Evolutionary conservation across 2,113 vertebrate genomes (phyloP), one percentile per base, ranked within the genome.

Genomic region (Mirza zaza): DNA sequence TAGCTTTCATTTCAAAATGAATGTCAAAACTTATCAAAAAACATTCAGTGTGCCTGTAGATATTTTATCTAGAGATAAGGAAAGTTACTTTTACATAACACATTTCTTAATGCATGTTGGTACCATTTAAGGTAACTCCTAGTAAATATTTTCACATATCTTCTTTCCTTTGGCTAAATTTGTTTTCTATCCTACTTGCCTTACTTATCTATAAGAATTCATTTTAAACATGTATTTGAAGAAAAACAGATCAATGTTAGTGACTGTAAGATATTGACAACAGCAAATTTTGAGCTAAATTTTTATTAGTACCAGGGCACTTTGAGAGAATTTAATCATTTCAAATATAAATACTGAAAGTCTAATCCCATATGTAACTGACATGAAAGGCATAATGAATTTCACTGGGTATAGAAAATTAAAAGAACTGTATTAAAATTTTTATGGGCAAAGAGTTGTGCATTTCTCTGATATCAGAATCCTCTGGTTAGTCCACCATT

Each of bases 11-110:
- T 96, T 92, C 68, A 77, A 96, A 97, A 97, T 93, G 91, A 97
- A 97, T 93, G 91, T 97, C 96, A 97, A 97, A 98, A 95, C 81
- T 95, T 97, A 96, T 89, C 85, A 89, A 86, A 95, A 94, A 91
- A 76, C 48, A 91, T 76, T 94, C 84, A 95, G 23, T 7, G 63
- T 85, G 39, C 88, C 79, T 90, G 3, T 42, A 73, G 70, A 90
- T 95, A 89, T 81, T 94, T 39, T 25, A 98, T 48, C 87, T 67
- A 87, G 36, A 82, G 20, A 97, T 96, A 96, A 94, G 75, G 80
- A 92, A 96, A 92, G 42, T 76, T 95, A 42, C 15, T 94, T 97
- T 67, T 71, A 70, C 67, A 36, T 65, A 97, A 65, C 57, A 81
- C 48, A 95, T 93, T 96, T 91, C 67, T 96, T 91, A 97, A 97